Conservation (phyloP, 2,888 invertebrate species). For the Podotricha telesiphe region DNA sequence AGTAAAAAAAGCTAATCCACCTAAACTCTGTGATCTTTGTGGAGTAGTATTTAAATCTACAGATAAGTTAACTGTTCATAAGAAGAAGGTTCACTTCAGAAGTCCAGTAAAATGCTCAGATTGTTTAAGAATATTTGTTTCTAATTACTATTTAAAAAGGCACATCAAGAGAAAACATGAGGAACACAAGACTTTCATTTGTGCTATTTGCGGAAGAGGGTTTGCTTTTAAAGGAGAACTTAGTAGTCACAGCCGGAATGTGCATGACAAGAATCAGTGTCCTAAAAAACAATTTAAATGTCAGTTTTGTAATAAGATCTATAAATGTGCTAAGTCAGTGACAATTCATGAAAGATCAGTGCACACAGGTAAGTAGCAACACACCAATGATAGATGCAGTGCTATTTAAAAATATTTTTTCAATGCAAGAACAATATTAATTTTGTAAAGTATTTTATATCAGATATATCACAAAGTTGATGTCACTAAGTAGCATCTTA, state of each 20-base stretch:
- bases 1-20: slow-evolving; percentile 47
- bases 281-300: slow-evolving; percentile 62
- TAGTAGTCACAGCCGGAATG: slow-evolving; percentile 60
- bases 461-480: no score
- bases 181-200: slow-evolving; percentile 60
- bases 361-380: slow-evolving; percentile 68
- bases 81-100: slow-evolving; percentile 59
- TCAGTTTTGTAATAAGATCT: slow-evolving; percentile 70
- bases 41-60: slow-evolving; percentile 63
- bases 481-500: no score
- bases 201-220: slow-evolving; percentile 63
- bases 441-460: no score
- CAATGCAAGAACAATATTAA: no score
- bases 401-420: no score
- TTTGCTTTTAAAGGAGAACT: slow-evolving; percentile 70
- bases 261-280: slow-evolving; percentile 62
- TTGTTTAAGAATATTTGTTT: slow-evolving; percentile 61
- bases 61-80: slow-evolving; percentile 61
- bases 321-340: slow-evolving; percentile 70
- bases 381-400: not conserved
- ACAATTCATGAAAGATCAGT: slow-evolving; percentile 74
- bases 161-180: slow-evolving; percentile 70
- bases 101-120: slow-evolving; percentile 62
- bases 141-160: slow-evolving; percentile 61
- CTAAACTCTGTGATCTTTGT: slow-evolving; percentile 70